These are phyloP conservation scores for Mya arenaria DNA, from an alignment of 1,140 invertebrate species.

Conservation along the genomic window DNA sequence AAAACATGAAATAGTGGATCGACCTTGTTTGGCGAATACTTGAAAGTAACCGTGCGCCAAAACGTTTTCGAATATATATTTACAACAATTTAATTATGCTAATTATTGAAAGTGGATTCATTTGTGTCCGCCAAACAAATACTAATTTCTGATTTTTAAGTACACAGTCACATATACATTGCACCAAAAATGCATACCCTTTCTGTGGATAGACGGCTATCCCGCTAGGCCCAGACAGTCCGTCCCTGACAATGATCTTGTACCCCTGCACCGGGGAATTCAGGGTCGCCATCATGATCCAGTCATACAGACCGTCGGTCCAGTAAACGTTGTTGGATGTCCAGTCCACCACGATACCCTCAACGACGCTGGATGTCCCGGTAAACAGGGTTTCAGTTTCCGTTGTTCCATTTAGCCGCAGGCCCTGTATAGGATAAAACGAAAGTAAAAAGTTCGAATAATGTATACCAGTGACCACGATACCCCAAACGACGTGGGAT, in stretches of 20 bases:
- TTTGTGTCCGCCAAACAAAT: not conserved
- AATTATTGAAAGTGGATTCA: too few relatives aligned
- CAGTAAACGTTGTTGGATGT: constrained; percentile 97
- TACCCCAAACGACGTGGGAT: too few relatives aligned
- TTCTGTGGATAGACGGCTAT: constrained; percentile 72
- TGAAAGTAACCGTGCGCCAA: too few relatives aligned
- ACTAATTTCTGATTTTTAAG: not conserved
- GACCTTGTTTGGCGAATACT: too few relatives aligned
- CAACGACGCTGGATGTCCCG: constrained; percentile 80
- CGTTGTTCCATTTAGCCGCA: constrained; percentile 64
- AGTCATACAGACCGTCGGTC: constrained; percentile 89
- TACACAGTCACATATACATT: not conserved
- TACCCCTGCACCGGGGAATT: constrained; percentile 50
- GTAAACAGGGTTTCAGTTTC: constrained; percentile 66
- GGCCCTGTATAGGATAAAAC: too few relatives aligned
- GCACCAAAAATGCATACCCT: constrained; percentile 59
- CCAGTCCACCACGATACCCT: constrained; percentile 98
- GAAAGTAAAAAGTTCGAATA: too few relatives aligned
- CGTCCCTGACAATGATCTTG: constrained; percentile 65
- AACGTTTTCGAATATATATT: too few relatives aligned
- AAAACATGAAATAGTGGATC: too few relatives aligned
- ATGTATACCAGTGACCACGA: too few relatives aligned
- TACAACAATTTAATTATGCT: not conserved
- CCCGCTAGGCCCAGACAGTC: constrained; percentile 69
- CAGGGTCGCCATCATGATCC: constrained; percentile 73